Evolutionary conservation across 2,113 vertebrate species (phyloP).

Genomic region (Eolophus roseicapilla): DNA sequence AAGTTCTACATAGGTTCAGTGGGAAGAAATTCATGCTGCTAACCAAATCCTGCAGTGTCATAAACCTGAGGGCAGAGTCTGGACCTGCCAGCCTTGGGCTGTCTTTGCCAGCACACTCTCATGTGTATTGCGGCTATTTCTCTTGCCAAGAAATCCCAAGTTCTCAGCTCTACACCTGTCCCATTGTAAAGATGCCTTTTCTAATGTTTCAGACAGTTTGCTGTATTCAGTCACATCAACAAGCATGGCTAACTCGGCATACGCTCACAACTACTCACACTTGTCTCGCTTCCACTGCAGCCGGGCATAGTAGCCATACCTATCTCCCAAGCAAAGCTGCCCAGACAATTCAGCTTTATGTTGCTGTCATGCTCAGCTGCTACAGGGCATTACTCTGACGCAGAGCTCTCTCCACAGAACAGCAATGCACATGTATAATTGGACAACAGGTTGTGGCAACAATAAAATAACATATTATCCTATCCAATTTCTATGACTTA

Average conservation of each 20-base stretch:
- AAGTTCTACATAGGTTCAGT: neutral
- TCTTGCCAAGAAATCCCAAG: neutral
- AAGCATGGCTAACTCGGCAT: neutral
- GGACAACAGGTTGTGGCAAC: slow-evolving; percentile 13
- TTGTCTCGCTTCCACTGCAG: neutral
- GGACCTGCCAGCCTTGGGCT: neutral
- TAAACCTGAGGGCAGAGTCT: neutral
- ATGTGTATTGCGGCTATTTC: neutral
- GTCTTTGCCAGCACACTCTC: neutral
- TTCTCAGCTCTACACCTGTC: neutral
- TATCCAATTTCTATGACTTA: neutral
- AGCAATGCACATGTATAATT: neutral
- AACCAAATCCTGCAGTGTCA: neutral
- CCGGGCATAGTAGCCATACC: neutral
- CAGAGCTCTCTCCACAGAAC: neutral
- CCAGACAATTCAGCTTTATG: slow-evolving; percentile 23
- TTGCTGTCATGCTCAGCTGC: slow-evolving; percentile 12
- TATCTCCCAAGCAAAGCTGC: neutral
- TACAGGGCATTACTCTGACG: neutral
- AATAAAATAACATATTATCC: neutral
- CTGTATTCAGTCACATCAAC: neutral
- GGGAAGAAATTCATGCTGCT: neutral
- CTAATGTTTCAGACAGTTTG: neutral
- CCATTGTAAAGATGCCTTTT: neutral
- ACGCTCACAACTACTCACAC: neutral